Evolutionary conservation across 2,797 vertebrate genomes (phyloP).

Genomic region (Scarus forsteni): DNA sequence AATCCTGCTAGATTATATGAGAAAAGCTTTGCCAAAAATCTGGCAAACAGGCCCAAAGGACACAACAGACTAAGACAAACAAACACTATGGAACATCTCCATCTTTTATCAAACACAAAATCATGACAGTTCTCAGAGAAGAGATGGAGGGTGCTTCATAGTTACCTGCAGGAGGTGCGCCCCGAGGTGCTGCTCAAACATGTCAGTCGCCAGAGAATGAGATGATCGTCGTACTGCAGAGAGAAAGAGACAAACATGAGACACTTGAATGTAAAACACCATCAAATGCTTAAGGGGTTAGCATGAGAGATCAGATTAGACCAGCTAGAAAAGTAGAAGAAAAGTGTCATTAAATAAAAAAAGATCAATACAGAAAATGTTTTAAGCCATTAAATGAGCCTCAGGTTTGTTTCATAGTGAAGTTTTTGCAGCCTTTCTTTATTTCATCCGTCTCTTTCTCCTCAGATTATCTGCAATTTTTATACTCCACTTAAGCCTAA

Average conservation of each 20-base stretch:
- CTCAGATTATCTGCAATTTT: too few species aligned
- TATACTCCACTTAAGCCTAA: too few species aligned
- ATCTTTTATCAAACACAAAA: background rate
- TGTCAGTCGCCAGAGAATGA: constrained; percentile 85
- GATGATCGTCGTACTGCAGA: constrained; percentile 79
- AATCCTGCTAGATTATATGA: background rate
- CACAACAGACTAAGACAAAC: background rate
- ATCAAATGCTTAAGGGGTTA: background rate
- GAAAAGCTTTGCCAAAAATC: background rate
- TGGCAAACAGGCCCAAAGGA: background rate
- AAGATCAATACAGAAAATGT: too few species aligned
- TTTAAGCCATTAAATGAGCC: too few species aligned
- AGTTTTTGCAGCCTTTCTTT: too few species aligned
- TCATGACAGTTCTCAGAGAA: background rate
- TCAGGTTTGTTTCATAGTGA: too few species aligned
- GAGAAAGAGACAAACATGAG: constrained; percentile 42
- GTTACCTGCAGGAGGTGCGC: constrained; percentile 93
- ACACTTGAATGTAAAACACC: background rate
- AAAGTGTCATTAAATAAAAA: too few species aligned
- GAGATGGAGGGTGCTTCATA: background rate
- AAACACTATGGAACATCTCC: background rate
- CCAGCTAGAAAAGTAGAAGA: background rate
- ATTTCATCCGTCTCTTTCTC: too few species aligned
- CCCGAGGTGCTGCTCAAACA: constrained; percentile 92
- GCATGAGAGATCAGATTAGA: background rate